phyloP scores from a whole-genome alignment of 2,888 invertebrate species.

The Calameuta pallipes region DNA sequence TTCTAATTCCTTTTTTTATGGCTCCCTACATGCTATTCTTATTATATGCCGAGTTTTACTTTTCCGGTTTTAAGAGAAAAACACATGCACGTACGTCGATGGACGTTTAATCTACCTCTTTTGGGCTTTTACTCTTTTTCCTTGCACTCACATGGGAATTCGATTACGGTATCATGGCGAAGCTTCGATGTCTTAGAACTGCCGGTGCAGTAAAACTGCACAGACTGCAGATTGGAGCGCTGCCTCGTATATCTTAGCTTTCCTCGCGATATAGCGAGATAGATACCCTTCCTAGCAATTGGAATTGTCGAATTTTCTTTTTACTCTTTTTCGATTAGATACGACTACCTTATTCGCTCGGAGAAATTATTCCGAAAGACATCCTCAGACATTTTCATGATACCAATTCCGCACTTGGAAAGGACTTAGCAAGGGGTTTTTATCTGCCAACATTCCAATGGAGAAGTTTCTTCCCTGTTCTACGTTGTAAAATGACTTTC shows the following conservation, averaged over 20 bases:
- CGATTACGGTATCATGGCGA: not conserved
- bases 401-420: not conserved
- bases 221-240: constrained; percentile 3
- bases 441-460: not conserved
- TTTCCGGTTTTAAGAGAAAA: not conserved
- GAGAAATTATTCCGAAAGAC: not conserved
- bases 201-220: not conserved
- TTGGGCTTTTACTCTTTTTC: not conserved
- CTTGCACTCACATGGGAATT: not conserved
- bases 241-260: not conserved
- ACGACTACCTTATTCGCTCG: not conserved
- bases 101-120: not conserved
- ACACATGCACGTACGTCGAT: not conserved
- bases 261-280: not conserved
- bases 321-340: not conserved
- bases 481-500: not conserved
- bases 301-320: not conserved
- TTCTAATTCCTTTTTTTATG: not conserved
- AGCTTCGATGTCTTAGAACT: not conserved
- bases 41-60: not conserved
- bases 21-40: not conserved
- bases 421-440: not conserved
- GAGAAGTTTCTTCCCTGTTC: not conserved
- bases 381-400: not conserved
- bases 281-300: not conserved